Conservation (phyloP, 2,797 vertebrate genomes). For the Cryptoblepharus egeriae region DNA sequence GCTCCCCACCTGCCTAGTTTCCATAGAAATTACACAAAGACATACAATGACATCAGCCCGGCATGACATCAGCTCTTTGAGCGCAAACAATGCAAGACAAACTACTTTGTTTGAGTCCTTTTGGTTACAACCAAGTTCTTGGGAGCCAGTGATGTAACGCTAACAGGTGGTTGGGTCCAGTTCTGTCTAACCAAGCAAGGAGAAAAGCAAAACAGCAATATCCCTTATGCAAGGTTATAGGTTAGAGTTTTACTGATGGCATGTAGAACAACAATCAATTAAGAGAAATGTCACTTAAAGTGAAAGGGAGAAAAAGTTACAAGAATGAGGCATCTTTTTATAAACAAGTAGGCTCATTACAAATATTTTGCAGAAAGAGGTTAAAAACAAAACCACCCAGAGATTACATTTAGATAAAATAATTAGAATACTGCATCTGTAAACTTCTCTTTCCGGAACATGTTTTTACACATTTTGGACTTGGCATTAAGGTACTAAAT, state of each 20-base stretch:
- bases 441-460: background rate
- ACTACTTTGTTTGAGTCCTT: slow-evolving; percentile 77
- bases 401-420: background rate
- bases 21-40: slow-evolving; percentile 79
- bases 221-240: background rate
- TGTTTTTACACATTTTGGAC: background rate
- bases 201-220: slow-evolving; percentile 16
- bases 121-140: slow-evolving; percentile 72
- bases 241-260: background rate
- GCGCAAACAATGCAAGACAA: slow-evolving; percentile 85
- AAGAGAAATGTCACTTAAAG: slow-evolving; percentile 23
- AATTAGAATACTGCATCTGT: background rate
- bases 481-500: background rate
- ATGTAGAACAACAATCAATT: slow-evolving; percentile 15
- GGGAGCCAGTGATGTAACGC: slow-evolving; percentile 78
- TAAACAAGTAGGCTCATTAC: background rate
- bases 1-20: slow-evolving; percentile 85
- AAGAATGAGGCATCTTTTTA: background rate
- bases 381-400: background rate
- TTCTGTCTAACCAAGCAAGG: slow-evolving; percentile 64
- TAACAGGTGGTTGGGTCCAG: slow-evolving; percentile 86
- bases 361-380: background rate
- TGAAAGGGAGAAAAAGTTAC: slow-evolving; percentile 19
- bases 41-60: slow-evolving; percentile 86
- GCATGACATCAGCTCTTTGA: slow-evolving; percentile 85